Evolutionary conservation across 2,113 vertebrate genomes (phyloP), one percentile per base, ranked within the genome.

Genomic region (Columbina picui): DNA sequence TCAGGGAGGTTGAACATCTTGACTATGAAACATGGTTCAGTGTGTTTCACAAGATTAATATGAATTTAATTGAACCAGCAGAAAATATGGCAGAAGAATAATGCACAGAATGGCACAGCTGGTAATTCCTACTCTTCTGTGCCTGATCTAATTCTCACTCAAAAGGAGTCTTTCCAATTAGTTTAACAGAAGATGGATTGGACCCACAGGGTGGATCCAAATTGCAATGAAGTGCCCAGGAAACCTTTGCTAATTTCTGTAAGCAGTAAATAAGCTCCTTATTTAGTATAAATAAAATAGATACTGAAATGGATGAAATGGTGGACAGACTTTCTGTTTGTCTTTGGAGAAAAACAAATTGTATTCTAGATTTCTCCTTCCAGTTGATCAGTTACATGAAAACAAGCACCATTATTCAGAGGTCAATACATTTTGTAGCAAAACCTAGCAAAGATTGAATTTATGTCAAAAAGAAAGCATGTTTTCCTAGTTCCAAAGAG

Each of bases 121-220:
- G 52, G 57, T 75, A 68, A 63, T 81, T 94, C 61, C 84, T 87
- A 27, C 4, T 74, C 50, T 90, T 89, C 73, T 52, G 25, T 59
- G 29, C 27, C 60, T 77, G 64, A 77, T 89, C 80, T 76, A 88
- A 70, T 90, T 89, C 86, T 81, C 26, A 84, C 34, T 78, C 60
- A 75, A 93, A 93, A 94, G 14, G 8, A 91, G 10, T 78, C 68
- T 84, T 84, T 94, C 77, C 86, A 87, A 89, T 91, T 81, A 87
- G 60, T 87, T 87, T 84, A 95, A 52, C 53, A 71, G 52, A 67
- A 94, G 60, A 94, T 65, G 23, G 8, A 92, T 87, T 94, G 39
- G 65, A 92, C 74, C 49, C 64, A 81, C 25, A 69, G 49, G 41
- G 36, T 68, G 76, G 60, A 91, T 84, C 23, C 57, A 94, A 94